Evolutionary conservation across 2,797 vertebrate genomes (phyloP).

Genomic region (Lycodopsis pacificus): DNA sequence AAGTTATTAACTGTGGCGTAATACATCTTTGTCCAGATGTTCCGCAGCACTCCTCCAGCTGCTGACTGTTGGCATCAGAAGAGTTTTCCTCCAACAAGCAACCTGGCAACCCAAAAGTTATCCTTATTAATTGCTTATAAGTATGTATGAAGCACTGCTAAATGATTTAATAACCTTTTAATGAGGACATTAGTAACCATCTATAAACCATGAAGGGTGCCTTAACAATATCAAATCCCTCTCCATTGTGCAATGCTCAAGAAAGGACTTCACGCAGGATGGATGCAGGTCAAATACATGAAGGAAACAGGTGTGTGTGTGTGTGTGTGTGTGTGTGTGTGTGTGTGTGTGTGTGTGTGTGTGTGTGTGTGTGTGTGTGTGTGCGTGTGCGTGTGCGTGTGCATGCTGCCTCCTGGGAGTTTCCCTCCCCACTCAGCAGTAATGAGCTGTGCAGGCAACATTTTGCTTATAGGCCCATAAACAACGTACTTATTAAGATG

Average conservation of each 20-base stretch:
- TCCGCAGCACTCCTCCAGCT: background rate
- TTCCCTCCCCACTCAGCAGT: slow-evolving; percentile 76
- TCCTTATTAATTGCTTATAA: too few species aligned
- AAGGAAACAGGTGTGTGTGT: slow-evolving; percentile 8
- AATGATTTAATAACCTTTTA: background rate
- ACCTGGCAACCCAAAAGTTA: background rate
- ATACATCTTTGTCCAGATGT: background rate
- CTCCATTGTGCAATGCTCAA: background rate
- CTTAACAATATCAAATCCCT: background rate
- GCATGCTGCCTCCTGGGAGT: slow-evolving; percentile 51
- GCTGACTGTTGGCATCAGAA: background rate
- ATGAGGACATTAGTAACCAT: background rate
- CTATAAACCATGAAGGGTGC: background rate
- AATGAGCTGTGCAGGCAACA: slow-evolving; percentile 80
- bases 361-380: slow-evolving; percentile 6
- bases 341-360: slow-evolving; percentile 12
- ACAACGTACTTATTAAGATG: slow-evolving; percentile 83
- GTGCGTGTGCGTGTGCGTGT: slow-evolving; percentile 21
- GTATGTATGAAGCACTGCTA: background rate
- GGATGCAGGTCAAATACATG: background rate
- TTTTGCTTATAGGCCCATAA: slow-evolving; percentile 82
- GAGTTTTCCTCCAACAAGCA: slow-evolving; percentile 5
- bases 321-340: slow-evolving; percentile 4
- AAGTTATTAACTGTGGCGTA: background rate
- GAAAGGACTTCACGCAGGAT: background rate